These are phyloP conservation scores for Pavo muticus DNA, from an alignment of 2,113 vertebrate genomes.

Conservation along the genomic window DNA sequence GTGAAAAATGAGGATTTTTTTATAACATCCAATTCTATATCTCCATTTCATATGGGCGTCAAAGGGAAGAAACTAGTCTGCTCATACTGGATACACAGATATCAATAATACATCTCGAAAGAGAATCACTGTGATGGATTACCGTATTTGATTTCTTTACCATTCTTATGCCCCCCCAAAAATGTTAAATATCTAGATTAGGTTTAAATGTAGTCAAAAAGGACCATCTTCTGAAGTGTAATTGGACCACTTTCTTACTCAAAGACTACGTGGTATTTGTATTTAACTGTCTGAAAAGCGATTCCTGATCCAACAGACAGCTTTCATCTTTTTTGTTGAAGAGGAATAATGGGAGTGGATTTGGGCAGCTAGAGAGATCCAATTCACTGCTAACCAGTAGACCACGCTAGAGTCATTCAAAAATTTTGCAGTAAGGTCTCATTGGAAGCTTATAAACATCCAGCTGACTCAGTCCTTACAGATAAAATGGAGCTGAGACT, in stretches of 20 bases:
- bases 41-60: not conserved
- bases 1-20: not conserved
- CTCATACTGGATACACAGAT: not conserved
- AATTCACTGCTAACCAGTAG: not conserved
- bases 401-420: not conserved
- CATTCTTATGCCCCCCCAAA: not conserved
- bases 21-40: not conserved
- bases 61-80: not conserved
- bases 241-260: not conserved
- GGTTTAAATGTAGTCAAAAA: not conserved
- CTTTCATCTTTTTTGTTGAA: not conserved
- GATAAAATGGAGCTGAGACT: not conserved
- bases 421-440: not conserved
- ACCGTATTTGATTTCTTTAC: not conserved
- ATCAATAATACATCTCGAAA: not conserved
- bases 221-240: not conserved
- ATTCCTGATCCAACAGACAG: not conserved
- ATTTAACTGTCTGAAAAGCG: not conserved
- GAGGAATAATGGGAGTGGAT: not conserved
- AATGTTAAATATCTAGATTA: not conserved
- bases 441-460: not conserved
- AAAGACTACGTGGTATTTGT: not conserved
- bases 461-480: not conserved
- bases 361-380: not conserved
- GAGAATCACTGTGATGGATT: not conserved